Percentiles rank a stretch among this genome's conserved stretches.
Evolutionary conservation across 2,888 invertebrate genomes (phyloP).

Genomic region (Orchesella flavescens): DNA sequence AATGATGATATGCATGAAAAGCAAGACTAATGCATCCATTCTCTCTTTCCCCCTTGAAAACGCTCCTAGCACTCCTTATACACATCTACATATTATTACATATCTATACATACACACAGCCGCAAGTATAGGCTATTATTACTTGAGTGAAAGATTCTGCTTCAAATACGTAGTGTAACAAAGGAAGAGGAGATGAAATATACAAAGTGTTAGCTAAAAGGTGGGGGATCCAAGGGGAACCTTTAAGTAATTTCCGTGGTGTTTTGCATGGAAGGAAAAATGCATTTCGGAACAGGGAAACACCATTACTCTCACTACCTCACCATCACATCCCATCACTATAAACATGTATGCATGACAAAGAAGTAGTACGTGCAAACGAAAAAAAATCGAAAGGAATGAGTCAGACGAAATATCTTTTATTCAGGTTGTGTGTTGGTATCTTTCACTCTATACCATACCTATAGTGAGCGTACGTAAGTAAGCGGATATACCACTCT

Average conservation of each 20-base stretch:
- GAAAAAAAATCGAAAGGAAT: constrained; percentile 29
- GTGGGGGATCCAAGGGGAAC: constrained; percentile 36
- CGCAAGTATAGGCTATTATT: background rate
- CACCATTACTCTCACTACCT: constrained; percentile 30
- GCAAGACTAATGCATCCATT: constrained; percentile 42
- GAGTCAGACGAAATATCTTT: constrained; percentile 51
- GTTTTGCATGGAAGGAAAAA: constrained; percentile 51
- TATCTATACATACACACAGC: too few species aligned
- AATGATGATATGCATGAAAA: constrained; percentile 39
- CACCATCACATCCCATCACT: background rate
- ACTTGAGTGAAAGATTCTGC: background rate
- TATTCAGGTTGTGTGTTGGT: constrained; percentile 52
- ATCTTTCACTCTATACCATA: background rate
- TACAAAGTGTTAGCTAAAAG: background rate
- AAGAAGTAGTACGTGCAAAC: background rate
- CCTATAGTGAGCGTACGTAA: background rate
- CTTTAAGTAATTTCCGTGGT: constrained; percentile 55
- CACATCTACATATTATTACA: background rate
- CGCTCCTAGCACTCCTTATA: constrained; percentile 19
- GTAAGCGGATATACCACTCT: background rate
- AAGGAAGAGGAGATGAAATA: background rate
- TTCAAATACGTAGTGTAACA: background rate
- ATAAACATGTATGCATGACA: constrained; percentile 2
- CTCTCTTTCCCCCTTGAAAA: constrained; percentile 27
- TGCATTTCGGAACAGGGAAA: constrained; percentile 59